Base-by-base conservation (phyloP, 2,888 invertebrate species). In the Eupeodes latifasciatus region DNA sequence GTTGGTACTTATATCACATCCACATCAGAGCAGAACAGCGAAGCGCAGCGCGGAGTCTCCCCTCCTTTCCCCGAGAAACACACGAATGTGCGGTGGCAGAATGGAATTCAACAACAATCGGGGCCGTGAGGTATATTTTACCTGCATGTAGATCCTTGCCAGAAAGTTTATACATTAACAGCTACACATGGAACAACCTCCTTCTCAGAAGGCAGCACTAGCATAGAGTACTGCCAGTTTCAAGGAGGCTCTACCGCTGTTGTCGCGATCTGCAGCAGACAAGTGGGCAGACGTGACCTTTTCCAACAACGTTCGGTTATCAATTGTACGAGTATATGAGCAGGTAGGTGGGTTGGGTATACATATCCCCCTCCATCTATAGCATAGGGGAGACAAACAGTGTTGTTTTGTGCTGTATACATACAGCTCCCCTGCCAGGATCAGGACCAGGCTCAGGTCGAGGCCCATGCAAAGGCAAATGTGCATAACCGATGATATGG, bases 201-300 rank as follows among this genome's bases (percentile, higher is more conserved):
- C 83, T 80, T 61, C 57, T 72, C 61, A 71, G 16, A 72, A 82
- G 55, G 69, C 69, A 53, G 47, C 49, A 27, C 27, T 27, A 27
- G 27, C 27, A 27, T 27, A 27, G 27, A 27, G 27, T 2, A 76
- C 81, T 40, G n/a, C 9, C 9, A 49, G 66, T 47, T 49, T 49
- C 14, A 66, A 66, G 66, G 66, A 66, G 66, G 66, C 27, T 62
- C 47, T 47, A 12, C 16, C 62, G 16, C 47, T 40, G 47, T 16
- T 49, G 19, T 7, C 47, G 75, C 72, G 61, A 55, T 71, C 55
- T 51, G 84, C 66, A 69, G 61, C 49, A 81, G 81, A 85, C 88
- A 88, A 88, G 88, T 85, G 85, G 88, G 88, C 88, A 85, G 75
- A 88, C 88, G 88, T 88, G 88, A 88, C 85, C 88, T 85, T 81